Evolutionary conservation across 1,140 invertebrate species (phyloP), one percentile per base, ranked within the genome.

Genomic region (Cydia splendana): DNA sequence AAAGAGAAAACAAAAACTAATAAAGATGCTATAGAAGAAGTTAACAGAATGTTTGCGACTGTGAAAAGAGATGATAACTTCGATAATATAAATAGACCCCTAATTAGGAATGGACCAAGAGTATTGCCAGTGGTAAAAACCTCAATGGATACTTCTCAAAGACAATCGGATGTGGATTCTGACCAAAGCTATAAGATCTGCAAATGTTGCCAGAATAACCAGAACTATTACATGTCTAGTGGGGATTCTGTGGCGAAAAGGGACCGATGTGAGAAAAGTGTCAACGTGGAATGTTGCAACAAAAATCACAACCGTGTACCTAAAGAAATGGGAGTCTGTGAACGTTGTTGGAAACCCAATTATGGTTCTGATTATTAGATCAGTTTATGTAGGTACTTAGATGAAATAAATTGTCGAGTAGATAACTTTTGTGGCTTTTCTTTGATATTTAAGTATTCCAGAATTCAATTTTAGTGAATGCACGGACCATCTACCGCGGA

Each of bases 41-140:
- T 91, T 0, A 89, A 91, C 34, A 86, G 91, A 86, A 89, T 91
- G 85, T 93, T 91, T 79, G 91, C 89, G 7, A 90, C 79, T 13
- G 88, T 92, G 0, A 80, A 79, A 76, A 88, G 81, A 79, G 45
- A 77, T 76, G 76, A 83, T 34, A 78, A 74, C 6, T n/a, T 57
- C 4, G 82, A 84, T 10, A 77, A 81, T 65, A 45, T 28, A 13
- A 92, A 91, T 42, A 82, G 91, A 75, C 89, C 89, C 2, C 30
- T 86, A 34, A 80, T 83, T 69, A 84, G 91, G 76, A 87, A 77
- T 53, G 91, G 90, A 0, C 91, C 91, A 1, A 83, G 91, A 78
- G 81, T 92, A 0, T 78, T 92, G 53, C 90, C 91, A 75, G 89
- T 92, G 62, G 91, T 91, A 0, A 91, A 87, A 86, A 85, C 85